Percentiles rank a stretch among this genome's conserved stretches.
These are phyloP conservation scores for Sinonovacula constricta DNA, from an alignment of 1,140 invertebrate species.

Conservation along the genomic window DNA sequence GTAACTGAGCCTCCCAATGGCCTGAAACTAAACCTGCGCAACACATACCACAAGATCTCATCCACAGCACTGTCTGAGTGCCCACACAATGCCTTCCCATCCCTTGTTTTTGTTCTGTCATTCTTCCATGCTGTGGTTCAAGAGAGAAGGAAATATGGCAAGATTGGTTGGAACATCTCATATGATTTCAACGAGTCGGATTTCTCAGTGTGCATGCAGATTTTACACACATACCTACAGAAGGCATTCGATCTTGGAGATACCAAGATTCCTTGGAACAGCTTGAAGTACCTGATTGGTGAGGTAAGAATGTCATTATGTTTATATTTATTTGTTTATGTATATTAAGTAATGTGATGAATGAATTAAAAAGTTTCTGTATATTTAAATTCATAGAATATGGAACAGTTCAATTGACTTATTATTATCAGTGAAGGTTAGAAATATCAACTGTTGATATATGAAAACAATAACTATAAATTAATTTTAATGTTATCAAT, in stretches of 20 bases:
- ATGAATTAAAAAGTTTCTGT: no score
- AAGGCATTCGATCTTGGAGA: conserved; percentile 83
- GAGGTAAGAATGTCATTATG: conserved; percentile 84
- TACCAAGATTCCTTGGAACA: conserved; percentile 88
- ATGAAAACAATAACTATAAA: no score
- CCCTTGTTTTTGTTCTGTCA: conserved; percentile 89
- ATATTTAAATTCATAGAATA: no score
- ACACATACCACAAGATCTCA: conserved; percentile 91
- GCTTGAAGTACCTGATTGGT: conserved; percentile 93
- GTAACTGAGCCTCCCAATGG: conserved; percentile 94
- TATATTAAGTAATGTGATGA: no score
- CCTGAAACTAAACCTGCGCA: conserved; percentile 91
- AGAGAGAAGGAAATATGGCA: conserved; percentile 93
- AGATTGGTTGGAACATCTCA: conserved; percentile 95
- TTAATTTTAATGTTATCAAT: no score
- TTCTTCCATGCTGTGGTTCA: conserved; percentile 94
- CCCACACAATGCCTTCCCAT: conserved; percentile 85
- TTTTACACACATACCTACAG: conserved; percentile 89
- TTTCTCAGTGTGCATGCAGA: conserved; percentile 90
- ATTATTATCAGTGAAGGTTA: no score
- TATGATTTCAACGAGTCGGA: conserved; percentile 97
- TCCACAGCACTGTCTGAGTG: conserved; percentile 85
- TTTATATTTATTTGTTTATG: no score
- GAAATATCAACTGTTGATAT: no score
- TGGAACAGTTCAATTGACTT: no score